Percentiles rank a stretch among this genome's conserved stretches.
Evolutionary conservation across 2,888 invertebrate species (phyloP).

Genomic region (Trilocha varians): DNA sequence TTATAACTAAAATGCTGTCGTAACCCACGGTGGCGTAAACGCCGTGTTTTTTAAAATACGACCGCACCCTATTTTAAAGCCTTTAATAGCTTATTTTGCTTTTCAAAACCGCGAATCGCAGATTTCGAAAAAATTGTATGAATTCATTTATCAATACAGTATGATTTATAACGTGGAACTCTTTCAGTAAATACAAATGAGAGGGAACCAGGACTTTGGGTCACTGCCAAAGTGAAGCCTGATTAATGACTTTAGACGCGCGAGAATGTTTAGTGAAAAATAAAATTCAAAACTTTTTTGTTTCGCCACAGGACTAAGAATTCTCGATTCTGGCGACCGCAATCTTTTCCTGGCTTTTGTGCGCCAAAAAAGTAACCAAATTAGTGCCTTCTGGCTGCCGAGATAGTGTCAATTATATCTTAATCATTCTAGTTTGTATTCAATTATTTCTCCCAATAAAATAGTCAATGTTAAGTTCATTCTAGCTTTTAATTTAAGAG

Average conservation of each 20-base stretch:
- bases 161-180: constrained; percentile 65
- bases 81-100: constrained; percentile 18
- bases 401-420: too few species aligned
- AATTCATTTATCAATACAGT: constrained; percentile 61
- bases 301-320: constrained; percentile 10
- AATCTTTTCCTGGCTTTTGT: neutral
- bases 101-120: constrained; percentile 27
- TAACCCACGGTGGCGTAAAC: too few species aligned
- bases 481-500: too few species aligned
- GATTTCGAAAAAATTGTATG: constrained; percentile 57
- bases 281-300: constrained; percentile 45
- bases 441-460: too few species aligned
- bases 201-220: constrained; percentile 62
- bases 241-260: constrained; percentile 66
- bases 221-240: constrained; percentile 67
- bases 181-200: constrained; percentile 70
- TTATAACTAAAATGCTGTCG: too few species aligned
- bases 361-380: neutral
- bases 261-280: constrained; percentile 50
- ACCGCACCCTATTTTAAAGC: constrained; percentile 23
- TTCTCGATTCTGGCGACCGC: neutral
- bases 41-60: too few species aligned
- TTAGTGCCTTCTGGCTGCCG: neutral
- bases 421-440: too few species aligned
- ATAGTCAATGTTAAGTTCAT: too few species aligned